phyloP scores from a whole-genome alignment of 2,113 vertebrate species.

The Terrapene triunguis region DNA sequence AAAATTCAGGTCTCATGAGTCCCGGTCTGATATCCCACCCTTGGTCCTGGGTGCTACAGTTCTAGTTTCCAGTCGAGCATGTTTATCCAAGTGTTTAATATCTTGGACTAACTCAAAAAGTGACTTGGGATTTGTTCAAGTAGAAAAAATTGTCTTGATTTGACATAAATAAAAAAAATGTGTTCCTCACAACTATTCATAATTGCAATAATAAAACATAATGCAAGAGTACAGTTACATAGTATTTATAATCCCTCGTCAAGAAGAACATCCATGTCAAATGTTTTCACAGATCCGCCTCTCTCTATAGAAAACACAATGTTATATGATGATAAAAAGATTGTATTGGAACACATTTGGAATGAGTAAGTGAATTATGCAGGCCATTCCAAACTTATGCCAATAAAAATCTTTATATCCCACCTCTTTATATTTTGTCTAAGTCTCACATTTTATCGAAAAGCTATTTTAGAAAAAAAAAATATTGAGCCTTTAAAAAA shows the following conservation, averaged over 20 bases:
- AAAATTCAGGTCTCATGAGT: no score
- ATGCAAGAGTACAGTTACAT: neutral
- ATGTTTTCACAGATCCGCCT: neutral
- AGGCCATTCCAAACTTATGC: neutral
- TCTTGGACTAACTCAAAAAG: neutral
- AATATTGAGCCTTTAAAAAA: conserved; percentile 5
- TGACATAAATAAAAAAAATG: neutral
- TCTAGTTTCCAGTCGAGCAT: neutral
- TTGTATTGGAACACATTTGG: conserved; percentile 18
- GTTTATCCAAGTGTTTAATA: neutral
- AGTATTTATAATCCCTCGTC: neutral
- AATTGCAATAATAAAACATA: neutral
- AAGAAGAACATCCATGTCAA: neutral
- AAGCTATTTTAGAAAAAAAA: conserved; percentile 2
- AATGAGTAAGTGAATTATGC: neutral
- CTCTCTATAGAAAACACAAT: neutral
- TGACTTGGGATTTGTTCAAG: neutral
- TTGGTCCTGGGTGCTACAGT: neutral
- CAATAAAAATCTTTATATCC: conserved; percentile 40
- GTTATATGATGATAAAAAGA: neutral
- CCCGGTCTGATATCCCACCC: neutral
- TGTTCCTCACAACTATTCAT: neutral
- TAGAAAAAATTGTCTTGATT: neutral
- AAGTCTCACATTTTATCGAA: conserved; percentile 9
- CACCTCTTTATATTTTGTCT: neutral